phyloP scores from a whole-genome alignment of 2,113 vertebrate species.

The Carassius auratus region DNA sequence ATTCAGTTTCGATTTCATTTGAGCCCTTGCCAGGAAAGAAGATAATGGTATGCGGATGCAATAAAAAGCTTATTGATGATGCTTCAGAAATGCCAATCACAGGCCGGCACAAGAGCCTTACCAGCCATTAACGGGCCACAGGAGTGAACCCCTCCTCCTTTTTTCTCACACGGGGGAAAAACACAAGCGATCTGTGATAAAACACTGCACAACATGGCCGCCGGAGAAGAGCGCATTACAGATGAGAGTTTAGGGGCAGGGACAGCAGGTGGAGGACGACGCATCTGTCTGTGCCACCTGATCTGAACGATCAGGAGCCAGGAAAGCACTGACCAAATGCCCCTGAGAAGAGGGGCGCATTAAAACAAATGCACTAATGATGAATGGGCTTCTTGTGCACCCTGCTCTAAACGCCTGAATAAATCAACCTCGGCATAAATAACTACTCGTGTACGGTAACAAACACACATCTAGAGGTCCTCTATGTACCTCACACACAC shows the following conservation, averaged over 20 bases:
- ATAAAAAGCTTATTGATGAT: conserved; percentile 58
- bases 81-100: conserved; percentile 61
- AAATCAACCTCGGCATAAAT: conserved; percentile 33
- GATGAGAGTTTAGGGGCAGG: conserved; percentile 32
- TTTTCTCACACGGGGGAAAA: conserved; percentile 24
- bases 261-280: conserved; percentile 36
- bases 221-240: conserved; percentile 19
- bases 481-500: not conserved
- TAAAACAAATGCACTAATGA: conserved; percentile 46
- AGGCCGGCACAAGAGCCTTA: conserved; percentile 37
- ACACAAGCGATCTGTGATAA: conserved; percentile 38
- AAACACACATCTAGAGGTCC: conserved; percentile 29
- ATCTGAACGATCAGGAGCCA: conserved; percentile 15
- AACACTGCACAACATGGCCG: conserved; percentile 37
- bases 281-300: conserved; percentile 27
- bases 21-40: conserved; percentile 45
- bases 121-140: conserved; percentile 48
- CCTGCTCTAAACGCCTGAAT: conserved; percentile 27
- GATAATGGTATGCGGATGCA: conserved; percentile 59
- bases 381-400: conserved; percentile 40
- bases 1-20: conserved; percentile 55
- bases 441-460: not conserved
- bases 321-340: conserved; percentile 40
- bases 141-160: not conserved
- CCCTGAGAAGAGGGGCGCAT: not conserved